phyloP scores from a whole-genome alignment of 2,113 vertebrate genomes.

The Epinephelus fuscoguttatus region DNA sequence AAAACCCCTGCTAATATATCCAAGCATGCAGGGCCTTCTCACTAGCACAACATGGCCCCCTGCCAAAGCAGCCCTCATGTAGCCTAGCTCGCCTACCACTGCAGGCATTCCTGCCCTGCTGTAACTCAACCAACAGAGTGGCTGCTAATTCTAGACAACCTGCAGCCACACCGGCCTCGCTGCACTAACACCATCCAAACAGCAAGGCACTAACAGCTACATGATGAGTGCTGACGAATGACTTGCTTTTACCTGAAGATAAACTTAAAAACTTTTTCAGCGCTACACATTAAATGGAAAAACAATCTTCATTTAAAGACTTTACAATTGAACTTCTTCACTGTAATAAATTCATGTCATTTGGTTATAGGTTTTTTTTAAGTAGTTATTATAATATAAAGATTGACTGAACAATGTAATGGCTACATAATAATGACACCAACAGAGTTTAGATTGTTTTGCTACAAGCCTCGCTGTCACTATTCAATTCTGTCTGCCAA shows the following conservation, averaged over 20 bases:
- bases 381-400: too few relatives aligned
- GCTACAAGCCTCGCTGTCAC: too few relatives aligned
- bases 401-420: too few relatives aligned
- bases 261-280: background rate
- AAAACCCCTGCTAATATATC: slow-evolving; percentile 77
- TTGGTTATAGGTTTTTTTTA: too few relatives aligned
- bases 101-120: slow-evolving; percentile 67
- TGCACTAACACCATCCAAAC: slow-evolving; percentile 20
- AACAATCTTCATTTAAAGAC: background rate
- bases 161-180: slow-evolving; percentile 15
- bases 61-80: slow-evolving; percentile 70
- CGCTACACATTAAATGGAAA: background rate
- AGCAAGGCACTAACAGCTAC: slow-evolving; percentile 18
- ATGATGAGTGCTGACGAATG: slow-evolving; percentile 20
- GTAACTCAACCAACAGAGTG: slow-evolving; percentile 55
- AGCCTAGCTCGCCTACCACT: slow-evolving; percentile 53
- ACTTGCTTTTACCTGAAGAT: background rate
- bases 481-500: too few relatives aligned
- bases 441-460: too few relatives aligned
- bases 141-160: slow-evolving; percentile 55
- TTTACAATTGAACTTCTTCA: background rate
- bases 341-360: background rate
- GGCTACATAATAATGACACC: too few relatives aligned
- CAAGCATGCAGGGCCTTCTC: slow-evolving; percentile 70
- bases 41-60: slow-evolving; percentile 76